Evolutionary conservation across 2,113 vertebrate species (phyloP).

Genomic region (Chunga burmeisteri): DNA sequence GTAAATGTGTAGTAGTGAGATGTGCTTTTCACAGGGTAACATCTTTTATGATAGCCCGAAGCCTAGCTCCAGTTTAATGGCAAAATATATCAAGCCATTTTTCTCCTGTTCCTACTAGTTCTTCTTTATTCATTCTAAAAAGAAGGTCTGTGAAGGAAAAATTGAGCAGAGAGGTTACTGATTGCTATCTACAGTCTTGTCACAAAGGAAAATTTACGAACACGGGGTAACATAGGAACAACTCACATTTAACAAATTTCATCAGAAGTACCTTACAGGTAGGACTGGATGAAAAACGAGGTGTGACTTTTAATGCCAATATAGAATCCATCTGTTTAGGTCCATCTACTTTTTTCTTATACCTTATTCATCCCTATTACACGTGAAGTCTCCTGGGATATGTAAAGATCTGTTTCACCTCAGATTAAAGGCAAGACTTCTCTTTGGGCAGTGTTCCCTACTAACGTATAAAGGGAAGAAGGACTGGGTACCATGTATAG

Average conservation of each 20-base stretch:
- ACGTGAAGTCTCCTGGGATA: neutral
- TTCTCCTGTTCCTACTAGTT: neutral
- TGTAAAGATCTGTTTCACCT: neutral
- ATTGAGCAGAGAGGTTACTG: neutral
- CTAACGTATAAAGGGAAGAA: neutral
- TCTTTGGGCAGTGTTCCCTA: neutral
- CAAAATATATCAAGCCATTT: conserved; percentile 12
- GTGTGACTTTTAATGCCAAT: neutral
- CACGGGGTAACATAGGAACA: neutral
- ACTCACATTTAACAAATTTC: neutral
- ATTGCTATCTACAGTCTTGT: conserved; percentile 27
- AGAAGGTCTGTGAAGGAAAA: neutral
- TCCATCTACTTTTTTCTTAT: neutral
- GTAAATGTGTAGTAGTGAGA: neutral
- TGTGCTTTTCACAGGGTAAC: neutral
- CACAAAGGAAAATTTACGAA: conserved; percentile 5
- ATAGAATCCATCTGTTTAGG: conserved; percentile 20
- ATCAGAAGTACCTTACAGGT: neutral
- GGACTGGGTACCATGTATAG: neutral
- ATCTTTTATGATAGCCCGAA: neutral
- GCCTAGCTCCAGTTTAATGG: conserved; percentile 3
- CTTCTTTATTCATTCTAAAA: conserved; percentile 5
- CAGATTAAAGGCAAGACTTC: neutral
- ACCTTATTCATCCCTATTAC: neutral
- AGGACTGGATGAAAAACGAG: conserved; percentile 15